Evolutionary conservation across 2,888 invertebrate species (phyloP), one percentile per base, ranked within the genome.

Genomic region (Sminthurinus aureus): DNA sequence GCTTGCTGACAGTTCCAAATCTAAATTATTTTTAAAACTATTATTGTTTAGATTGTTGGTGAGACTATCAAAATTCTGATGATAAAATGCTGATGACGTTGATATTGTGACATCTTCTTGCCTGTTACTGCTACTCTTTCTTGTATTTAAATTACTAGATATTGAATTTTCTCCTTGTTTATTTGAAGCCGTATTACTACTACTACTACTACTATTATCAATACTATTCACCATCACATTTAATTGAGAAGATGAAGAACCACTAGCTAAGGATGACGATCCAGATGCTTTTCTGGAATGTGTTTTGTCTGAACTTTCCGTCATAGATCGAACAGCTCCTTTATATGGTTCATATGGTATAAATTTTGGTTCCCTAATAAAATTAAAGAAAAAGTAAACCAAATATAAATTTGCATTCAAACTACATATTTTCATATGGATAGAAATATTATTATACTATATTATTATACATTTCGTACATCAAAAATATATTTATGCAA

Each of bases 271-370:
- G 20, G 81, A 75, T 69, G 76, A 50, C 15, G 78, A 82, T 12
- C 78, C 82, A n/a, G 76, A 76, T 51, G 69, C 69, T 77, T 84
- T 84, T 50, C 81, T 76, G 38, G 77, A 66, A 76, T 84, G 84
- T 26, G 51, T 24, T 66, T 66, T 52, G 20, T 38, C 26, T 15
- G 74, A 58, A 67, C 81, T 74, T n/a, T 82, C 83, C 26, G 84
- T 84, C 81, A 88, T 88, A 18, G 88, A 85, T 73, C 87, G 76
- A 24, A 85, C 86, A 6, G 88, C 88, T 58, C 88, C 86, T 24
- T 83, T 6, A 64, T 88, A 88, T 18, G 88, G 88, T 76, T 88
- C 88, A 82, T 88, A 88, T 22, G 88, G 88, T 38, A 88, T 84
- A 81, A 88, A 88, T 66, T 87, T 87, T 11, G 88, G 87, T 79